Evolutionary conservation across 2,113 vertebrate genomes (phyloP).

Genomic region (Nibea albiflora): DNA sequence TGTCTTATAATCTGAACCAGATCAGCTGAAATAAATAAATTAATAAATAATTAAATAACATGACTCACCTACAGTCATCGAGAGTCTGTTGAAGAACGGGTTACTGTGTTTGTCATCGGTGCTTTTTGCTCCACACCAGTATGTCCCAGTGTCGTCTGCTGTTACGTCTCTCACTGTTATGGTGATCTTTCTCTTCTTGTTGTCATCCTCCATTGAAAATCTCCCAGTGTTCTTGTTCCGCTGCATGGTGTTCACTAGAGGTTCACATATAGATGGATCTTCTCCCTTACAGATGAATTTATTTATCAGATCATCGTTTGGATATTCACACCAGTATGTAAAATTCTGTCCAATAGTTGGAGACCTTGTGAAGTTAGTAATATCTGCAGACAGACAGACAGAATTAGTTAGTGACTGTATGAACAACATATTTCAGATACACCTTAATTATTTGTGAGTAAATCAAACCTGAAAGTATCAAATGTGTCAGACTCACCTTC

Average conservation of each 20-base stretch:
- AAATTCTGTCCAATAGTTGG: neutral
- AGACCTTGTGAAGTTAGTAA: accelerated
- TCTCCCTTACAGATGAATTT: slow-evolving; percentile 56
- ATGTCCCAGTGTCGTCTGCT: slow-evolving; percentile 6
- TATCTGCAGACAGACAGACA: neutral
- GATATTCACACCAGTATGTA: slow-evolving; percentile 19
- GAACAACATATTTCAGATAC: too few relatives aligned
- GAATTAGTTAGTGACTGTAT: too few relatives aligned
- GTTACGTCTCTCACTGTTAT: slow-evolving; percentile 9
- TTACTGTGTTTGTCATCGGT: accelerated
- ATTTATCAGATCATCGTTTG: accelerated
- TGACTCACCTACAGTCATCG: neutral
- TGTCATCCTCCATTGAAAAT: accelerated
- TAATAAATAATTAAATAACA: neutral
- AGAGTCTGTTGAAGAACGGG: neutral
- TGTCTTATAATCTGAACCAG: too few relatives aligned
- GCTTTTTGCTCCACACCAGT: slow-evolving; percentile 29
- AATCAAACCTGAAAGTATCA: too few relatives aligned
- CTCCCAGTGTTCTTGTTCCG: accelerated
- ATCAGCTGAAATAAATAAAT: too few relatives aligned
- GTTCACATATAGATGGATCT: neutral
- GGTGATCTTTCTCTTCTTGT: accelerated
- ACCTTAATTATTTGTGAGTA: too few relatives aligned
- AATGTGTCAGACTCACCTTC: neutral
- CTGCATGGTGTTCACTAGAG: accelerated